These are phyloP conservation scores for Percopsis transmontana DNA, from an alignment of 2,113 vertebrate species.

Conservation along the genomic window DNA sequence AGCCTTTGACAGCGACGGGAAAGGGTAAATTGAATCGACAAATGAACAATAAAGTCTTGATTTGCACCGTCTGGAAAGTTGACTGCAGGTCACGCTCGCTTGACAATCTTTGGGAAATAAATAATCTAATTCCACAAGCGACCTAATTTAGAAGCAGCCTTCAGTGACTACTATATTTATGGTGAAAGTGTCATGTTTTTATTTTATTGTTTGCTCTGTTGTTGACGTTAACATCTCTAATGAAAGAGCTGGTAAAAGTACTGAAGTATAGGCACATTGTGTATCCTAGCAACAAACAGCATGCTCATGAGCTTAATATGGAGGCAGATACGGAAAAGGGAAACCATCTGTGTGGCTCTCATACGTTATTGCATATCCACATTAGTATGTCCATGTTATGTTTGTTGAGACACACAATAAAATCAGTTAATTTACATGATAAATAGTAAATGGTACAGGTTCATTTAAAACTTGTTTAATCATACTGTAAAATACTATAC, in stretches of 20 bases:
- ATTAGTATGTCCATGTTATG: background rate
- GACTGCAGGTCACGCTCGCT: background rate
- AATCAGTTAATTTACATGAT: no score
- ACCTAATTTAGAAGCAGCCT: no score
- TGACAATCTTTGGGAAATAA: background rate
- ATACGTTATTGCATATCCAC: background rate
- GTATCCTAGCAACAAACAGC: conserved; percentile 42
- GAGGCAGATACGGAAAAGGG: background rate
- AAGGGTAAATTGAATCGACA: background rate
- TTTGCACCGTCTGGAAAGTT: background rate
- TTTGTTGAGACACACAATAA: background rate
- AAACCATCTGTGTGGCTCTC: background rate
- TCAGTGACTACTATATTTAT: background rate
- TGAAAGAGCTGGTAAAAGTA: background rate
- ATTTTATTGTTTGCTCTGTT: background rate
- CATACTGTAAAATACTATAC: no score
- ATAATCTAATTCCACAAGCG: background rate
- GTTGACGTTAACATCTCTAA: background rate
- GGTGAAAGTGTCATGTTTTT: background rate
- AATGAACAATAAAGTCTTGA: background rate
- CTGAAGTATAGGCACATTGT: conserved; percentile 3
- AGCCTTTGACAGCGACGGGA: background rate
- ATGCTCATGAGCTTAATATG: background rate
- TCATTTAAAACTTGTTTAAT: no score
- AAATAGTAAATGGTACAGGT: no score